Evolutionary conservation across 2,888 invertebrate genomes (phyloP).

Genomic region (Meliscaeva auricollis): DNA sequence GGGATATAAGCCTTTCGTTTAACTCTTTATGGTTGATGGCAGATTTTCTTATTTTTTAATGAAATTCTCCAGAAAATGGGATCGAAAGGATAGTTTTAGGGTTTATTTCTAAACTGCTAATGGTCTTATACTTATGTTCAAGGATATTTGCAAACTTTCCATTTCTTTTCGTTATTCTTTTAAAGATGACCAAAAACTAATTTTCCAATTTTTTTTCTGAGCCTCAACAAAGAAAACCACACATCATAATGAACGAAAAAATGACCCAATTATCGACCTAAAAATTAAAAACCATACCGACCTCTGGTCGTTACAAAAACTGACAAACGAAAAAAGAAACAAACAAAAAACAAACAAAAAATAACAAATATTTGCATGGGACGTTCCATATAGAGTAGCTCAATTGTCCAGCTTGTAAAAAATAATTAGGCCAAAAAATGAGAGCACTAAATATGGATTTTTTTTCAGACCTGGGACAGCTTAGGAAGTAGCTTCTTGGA

Average conservation of each 20-base stretch:
- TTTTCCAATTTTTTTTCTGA: background rate
- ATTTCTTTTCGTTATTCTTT: background rate
- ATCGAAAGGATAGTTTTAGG: conserved; percentile 43
- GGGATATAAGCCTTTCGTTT: conserved; percentile 55
- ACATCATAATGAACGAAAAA: conserved; percentile 61
- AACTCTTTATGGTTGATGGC: conserved; percentile 55
- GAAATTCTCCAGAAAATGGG: conserved; percentile 73
- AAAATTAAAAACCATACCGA: conserved; percentile 52
- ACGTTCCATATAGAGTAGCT: conserved; percentile 21
- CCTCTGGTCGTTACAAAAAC: conserved; percentile 41
- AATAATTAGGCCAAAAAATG: conserved; percentile 83
- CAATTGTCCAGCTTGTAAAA: conserved; percentile 79
- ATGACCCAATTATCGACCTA: conserved; percentile 68
- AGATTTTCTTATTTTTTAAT: conserved; percentile 51
- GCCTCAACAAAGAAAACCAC: conserved; percentile 64
- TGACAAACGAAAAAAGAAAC: conserved; percentile 45
- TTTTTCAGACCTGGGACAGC: background rate
- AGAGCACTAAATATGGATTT: conserved; percentile 71
- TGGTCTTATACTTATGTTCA: background rate
- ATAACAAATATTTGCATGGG: conserved; percentile 65
- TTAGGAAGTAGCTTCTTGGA: conserved; percentile 35
- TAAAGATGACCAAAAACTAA: background rate
- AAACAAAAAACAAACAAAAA: conserved; percentile 51
- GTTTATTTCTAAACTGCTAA: conserved; percentile 26
- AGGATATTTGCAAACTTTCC: conserved; percentile 3